A percentile compares a stretch with the other conserved stretches of the same genome.
Evolutionary conservation across 1,140 invertebrate genomes (phyloP).

Genomic region (Diploscapter pachys): DNA sequence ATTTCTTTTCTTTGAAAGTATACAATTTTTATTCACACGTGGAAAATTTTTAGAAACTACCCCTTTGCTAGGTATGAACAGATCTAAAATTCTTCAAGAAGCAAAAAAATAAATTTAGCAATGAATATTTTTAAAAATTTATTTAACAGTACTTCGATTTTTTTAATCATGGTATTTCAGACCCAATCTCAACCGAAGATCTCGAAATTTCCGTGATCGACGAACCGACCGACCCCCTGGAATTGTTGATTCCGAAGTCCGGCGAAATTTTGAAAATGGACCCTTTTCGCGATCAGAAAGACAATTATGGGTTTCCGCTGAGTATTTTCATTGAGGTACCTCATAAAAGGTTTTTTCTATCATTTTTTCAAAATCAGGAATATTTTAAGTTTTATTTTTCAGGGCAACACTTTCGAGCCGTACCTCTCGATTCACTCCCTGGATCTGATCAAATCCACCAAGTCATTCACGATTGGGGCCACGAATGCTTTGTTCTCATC

Average conservation of each 20-base stretch:
- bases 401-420: slow-evolving; percentile 88
- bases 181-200: background rate
- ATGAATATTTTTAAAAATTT: too few relatives aligned
- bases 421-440: slow-evolving; percentile 92
- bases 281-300: slow-evolving; percentile 49
- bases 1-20: too few relatives aligned
- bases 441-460: slow-evolving; percentile 82
- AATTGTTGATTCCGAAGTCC: slow-evolving; percentile 15
- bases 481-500: slow-evolving; percentile 96
- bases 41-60: too few relatives aligned
- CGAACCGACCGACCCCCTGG: slow-evolving; percentile 10
- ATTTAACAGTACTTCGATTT: too few relatives aligned
- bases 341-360: slow-evolving; percentile 20
- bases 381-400: slow-evolving; percentile 41
- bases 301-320: slow-evolving; percentile 80
- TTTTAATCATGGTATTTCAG: too few relatives aligned
- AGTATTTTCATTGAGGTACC: slow-evolving; percentile 78
- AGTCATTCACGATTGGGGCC: slow-evolving; percentile 89
- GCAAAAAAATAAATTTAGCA: too few relatives aligned
- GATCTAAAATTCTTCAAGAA: background rate
- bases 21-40: too few relatives aligned
- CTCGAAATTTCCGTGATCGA: slow-evolving; percentile 12
- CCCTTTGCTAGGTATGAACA: too few relatives aligned
- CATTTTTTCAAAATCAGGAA: slow-evolving; percentile 9
- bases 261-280: slow-evolving; percentile 36